These are phyloP conservation scores for Trogon melanurus DNA, from an alignment of 2,113 vertebrate species.

Conservation along the genomic window DNA sequence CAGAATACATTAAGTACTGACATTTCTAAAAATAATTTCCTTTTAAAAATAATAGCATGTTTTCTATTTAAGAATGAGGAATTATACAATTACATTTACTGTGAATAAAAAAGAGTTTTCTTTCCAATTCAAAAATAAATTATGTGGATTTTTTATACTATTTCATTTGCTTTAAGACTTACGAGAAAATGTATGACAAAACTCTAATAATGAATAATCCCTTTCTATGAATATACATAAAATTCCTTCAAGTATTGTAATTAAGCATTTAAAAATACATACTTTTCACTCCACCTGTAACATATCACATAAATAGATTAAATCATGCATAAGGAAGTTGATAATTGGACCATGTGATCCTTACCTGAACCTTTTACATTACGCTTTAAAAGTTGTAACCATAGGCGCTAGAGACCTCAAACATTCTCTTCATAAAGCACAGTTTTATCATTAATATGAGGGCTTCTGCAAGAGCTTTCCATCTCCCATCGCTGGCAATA, in stretches of 20 bases:
- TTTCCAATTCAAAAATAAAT: not conserved
- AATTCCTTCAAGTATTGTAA: not conserved
- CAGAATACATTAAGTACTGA: not conserved
- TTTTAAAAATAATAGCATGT: not conserved
- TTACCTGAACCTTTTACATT: not conserved
- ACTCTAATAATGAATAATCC: not conserved
- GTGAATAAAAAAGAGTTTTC: not conserved
- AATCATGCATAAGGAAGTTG: not conserved
- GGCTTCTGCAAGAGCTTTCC: not conserved
- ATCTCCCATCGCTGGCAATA: not conserved
- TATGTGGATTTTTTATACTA: not conserved
- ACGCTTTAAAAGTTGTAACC: not conserved
- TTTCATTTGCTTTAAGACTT: conserved; percentile 12
- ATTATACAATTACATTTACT: not conserved
- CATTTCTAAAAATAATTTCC: not conserved
- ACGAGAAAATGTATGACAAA: not conserved
- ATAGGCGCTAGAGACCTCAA: not conserved
- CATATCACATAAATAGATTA: not conserved
- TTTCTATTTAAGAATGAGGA: not conserved
- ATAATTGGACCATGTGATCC: not conserved
- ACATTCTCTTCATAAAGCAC: not conserved
- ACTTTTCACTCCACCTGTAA: not conserved
- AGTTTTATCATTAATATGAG: not conserved
- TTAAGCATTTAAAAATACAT: not conserved
- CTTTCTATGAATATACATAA: not conserved